Conservation (phyloP, 2,113 vertebrate genomes). For the Clarias magur region DNA sequence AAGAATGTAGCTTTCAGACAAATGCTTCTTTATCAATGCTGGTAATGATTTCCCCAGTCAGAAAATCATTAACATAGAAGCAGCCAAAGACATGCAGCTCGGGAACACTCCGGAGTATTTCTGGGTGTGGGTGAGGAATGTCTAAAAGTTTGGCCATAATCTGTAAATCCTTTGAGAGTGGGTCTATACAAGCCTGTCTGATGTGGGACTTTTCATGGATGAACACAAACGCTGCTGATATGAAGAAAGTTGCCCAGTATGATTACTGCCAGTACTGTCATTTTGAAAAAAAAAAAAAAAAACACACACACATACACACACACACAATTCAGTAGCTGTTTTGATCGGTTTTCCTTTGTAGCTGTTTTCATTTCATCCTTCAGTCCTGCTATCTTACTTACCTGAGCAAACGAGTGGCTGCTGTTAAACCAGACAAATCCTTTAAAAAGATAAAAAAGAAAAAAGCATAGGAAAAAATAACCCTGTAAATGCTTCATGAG, state of each 20-base stretch:
- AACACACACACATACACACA: no score
- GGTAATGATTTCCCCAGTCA: conserved; percentile 55
- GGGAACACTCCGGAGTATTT: conserved; percentile 31
- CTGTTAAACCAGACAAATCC: not conserved
- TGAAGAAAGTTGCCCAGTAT: not conserved
- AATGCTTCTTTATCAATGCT: conserved; percentile 57
- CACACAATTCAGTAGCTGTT: not conserved
- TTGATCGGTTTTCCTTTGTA: not conserved
- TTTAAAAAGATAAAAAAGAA: not conserved
- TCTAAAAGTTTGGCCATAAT: conserved; percentile 12
- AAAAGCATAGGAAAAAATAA: not conserved
- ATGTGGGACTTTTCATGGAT: not conserved
- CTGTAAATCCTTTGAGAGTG: conserved; percentile 13
- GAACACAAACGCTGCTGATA: not conserved
- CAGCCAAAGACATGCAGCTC: conserved; percentile 34
- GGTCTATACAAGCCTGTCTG: not conserved
- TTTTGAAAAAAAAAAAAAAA: not conserved
- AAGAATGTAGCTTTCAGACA: conserved; percentile 48
- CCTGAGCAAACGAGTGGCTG: not conserved
- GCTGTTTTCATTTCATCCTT: not conserved
- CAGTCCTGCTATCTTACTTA: not conserved
- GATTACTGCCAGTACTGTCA: no score
- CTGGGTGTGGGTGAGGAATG: conserved; percentile 35
- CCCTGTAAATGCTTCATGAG: not conserved
- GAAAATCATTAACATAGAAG: conserved; percentile 56